phyloP scores from a whole-genome alignment of 2,888 invertebrate genomes.

The Syrphus vitripennis region DNA sequence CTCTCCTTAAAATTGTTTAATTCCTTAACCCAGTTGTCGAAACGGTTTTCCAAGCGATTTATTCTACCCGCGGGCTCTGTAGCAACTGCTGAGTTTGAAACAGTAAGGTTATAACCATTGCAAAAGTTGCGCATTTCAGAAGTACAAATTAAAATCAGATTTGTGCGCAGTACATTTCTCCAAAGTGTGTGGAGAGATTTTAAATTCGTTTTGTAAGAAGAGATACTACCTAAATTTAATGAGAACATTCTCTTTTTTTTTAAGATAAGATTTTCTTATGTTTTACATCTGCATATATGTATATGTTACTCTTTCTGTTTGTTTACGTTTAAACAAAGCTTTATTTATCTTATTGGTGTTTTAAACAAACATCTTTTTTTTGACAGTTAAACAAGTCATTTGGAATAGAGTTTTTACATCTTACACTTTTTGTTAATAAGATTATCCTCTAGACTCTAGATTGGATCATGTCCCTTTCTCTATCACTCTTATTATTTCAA shows the following conservation, averaged over 20 bases:
- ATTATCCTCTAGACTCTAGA: not conserved
- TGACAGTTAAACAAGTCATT: not conserved
- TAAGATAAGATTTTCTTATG: not conserved
- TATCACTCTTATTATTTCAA: no score
- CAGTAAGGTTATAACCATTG: conserved; percentile 14
- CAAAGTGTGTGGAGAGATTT: conserved; percentile 17
- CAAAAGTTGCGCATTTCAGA: conserved; percentile 65
- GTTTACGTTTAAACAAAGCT: not conserved
- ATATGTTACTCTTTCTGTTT: not conserved
- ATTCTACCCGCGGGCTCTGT: conserved; percentile 82
- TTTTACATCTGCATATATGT: not conserved
- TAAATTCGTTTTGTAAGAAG: conserved; percentile 12
- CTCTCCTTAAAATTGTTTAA: conserved; percentile 11
- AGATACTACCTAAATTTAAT: not conserved
- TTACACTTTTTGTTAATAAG: not conserved
- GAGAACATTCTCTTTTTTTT: not conserved
- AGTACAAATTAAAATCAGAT: conserved; percentile 12
- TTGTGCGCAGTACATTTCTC: conserved; percentile 52
- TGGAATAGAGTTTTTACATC: not conserved
- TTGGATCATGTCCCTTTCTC: not conserved
- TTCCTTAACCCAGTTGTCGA: conserved; percentile 72
- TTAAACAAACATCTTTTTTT: not conserved
- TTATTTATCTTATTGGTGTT: not conserved
- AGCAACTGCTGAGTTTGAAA: conserved; percentile 79
- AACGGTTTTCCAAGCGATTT: conserved; percentile 81